A percentile compares a stretch with the other conserved stretches of the same genome.
phyloP scores from a whole-genome alignment of 2,113 vertebrate species.

The Paramisgurnus dabryanus region DNA sequence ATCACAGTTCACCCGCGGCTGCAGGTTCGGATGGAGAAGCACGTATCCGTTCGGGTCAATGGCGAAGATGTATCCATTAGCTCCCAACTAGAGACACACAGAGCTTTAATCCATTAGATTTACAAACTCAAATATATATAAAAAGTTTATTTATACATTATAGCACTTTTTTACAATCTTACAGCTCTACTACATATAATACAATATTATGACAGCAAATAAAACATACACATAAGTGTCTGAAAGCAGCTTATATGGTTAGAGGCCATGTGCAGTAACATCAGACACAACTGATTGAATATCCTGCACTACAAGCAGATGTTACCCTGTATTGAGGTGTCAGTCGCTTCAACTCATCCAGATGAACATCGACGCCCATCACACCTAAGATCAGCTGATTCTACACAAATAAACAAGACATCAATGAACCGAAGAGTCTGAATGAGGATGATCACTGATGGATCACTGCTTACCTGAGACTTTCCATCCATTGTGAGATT shows the following conservation, averaged over 20 bases:
- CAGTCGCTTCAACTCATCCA: conserved; percentile 94
- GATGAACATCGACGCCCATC: conserved; percentile 96
- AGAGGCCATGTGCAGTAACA: too few relatives aligned
- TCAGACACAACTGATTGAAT: too few relatives aligned
- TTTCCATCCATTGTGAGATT: conserved; percentile 91
- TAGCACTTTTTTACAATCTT: too few relatives aligned
- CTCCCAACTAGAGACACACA: conserved; percentile 74
- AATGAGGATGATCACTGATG: conserved; percentile 48
- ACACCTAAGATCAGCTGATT: conserved; percentile 98
- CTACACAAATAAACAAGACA: conserved; percentile 63
- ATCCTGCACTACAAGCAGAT: conserved; percentile 16
- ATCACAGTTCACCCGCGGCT: conserved; percentile 79
- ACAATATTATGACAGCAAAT: too few relatives aligned
- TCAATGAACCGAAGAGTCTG: not conserved
- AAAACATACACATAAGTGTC: not conserved
- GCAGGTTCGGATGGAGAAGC: conserved; percentile 95
- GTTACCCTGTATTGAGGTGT: conserved; percentile 92
- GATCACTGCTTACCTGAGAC: conserved; percentile 77
- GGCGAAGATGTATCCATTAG: conserved; percentile 97
- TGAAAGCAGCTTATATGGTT: too few relatives aligned
- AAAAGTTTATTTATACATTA: too few relatives aligned
- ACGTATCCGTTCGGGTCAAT: conserved; percentile 98
- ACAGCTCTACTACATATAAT: too few relatives aligned
- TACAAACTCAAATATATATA: too few relatives aligned
- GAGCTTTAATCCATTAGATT: not conserved